Base-by-base conservation (phyloP, 2,888 invertebrate genomes). In the Brachypalpus laphriformis region DNA sequence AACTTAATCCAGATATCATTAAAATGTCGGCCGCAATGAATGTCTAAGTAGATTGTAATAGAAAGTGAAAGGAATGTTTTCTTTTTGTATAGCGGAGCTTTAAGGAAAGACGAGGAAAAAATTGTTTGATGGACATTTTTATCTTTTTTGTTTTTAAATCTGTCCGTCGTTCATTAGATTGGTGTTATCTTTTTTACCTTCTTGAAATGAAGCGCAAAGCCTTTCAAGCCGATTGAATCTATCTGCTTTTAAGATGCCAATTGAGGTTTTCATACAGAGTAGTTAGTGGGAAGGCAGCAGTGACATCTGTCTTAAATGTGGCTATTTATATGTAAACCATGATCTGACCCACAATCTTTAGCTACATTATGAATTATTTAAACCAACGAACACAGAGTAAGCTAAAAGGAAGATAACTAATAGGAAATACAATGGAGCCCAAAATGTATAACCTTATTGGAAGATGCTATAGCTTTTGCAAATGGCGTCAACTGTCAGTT, bases 1-100 rank as follows among this genome's bases (percentile, higher is more conserved):
- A 83, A 68, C 68, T 54, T 74, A 68, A 72, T 68, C 78, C 61
- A 56, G 66, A 68, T 61, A 56, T 83, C 59, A 78, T 83, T 68
- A 77, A 77, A 78, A 34, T 57, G 82, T 78, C 82, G 37, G 14
- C 47, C 25, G 28, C 45, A 72, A 72, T 83, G 72, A 78, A 51
- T 68, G 72, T 83, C 66, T 54, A 49, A 54, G 47, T 16, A 45
- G 54, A 47, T 51, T 49, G 59, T 34, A 57, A 14, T 14, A 11
- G 9, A 34, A 20, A 37, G 11, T 49, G 49, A 49, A 8, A 61
- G 40, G 16, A 25, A 3, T 8, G 37, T 25, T 57, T 18, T 20
- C 3, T 57, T 57, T 28, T 45, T 8, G 5, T 7, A 9, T 11
- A 25, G 47, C 3, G 11, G 3, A n/a, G 25, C 28, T 28, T 45